Base-by-base conservation (phyloP, 2,888 invertebrate species). In the Caenorhabditis doughertyi region DNA sequence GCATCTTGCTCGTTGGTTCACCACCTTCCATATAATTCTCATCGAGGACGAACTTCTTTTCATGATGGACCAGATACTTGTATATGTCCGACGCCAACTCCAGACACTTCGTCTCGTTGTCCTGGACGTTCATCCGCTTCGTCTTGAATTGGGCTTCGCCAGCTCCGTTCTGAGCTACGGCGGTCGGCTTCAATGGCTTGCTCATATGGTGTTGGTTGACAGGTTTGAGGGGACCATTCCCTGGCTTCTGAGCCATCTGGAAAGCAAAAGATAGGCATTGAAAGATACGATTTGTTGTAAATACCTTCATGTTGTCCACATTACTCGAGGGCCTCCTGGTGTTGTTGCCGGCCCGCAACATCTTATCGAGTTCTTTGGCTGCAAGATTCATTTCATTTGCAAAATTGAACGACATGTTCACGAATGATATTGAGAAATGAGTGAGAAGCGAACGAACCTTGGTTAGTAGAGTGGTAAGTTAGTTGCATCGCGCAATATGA, bases 71-170 rank as follows among this genome's bases (percentile, higher is more conserved):
- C 32, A 85, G 79, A 53, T 87, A 87, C 53, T 79, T 93, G 92
- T 96, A 97, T 91, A 98, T 97, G 89, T 97, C 97, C 85, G 95
- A 95, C 39, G 95, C 95, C 92, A 97, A 97, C 87, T 95, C 95
- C 18, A 95, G 94, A 13, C 79, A 77, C 21, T 77, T 72, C 11
- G 62, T 42, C 74, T 84, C 81, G 18, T 79, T 62, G 13, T 84
- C 80, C 53, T 58, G 62, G 13, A 68, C 27, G n/a, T 68, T 68
- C 29, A 68, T 44, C n/a, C 77, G 32, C 11, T 44, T 60, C 11
- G 68, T 21, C 44, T 60, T 68, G n/a, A 74, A 3, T n/a, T 55
- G 55, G 2, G 13, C 11, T 8, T 9, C 60, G 8, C 47, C 47
- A 2, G 13, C 11, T 8, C 4, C 60, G 8, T 35, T 35, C 16